phyloP scores from a whole-genome alignment of 1,140 invertebrate genomes.

The Gonioctena quinquepunctata region DNA sequence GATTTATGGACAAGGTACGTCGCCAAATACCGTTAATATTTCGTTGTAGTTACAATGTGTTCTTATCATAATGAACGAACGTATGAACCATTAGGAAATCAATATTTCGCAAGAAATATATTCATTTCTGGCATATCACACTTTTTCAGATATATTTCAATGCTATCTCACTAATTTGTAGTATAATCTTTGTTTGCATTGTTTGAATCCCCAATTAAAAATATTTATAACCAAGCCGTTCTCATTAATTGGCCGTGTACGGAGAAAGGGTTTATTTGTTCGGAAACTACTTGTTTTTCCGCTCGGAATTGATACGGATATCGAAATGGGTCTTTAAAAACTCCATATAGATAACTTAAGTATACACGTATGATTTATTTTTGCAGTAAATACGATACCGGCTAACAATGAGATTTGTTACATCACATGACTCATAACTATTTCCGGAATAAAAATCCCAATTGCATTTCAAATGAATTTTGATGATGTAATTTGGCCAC shows the following conservation, averaged over 20 bases:
- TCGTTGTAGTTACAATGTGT: background rate
- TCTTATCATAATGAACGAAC: background rate
- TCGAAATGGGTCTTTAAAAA: background rate
- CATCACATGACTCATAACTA: too few relatives aligned
- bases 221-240: constrained; percentile 1
- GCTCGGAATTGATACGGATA: background rate
- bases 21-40: too few relatives aligned
- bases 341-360: background rate
- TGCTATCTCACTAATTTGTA: constrained; percentile 10
- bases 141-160: background rate
- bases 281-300: background rate
- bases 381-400: too few relatives aligned
- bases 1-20: too few relatives aligned
- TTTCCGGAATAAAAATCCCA: too few relatives aligned
- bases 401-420: too few relatives aligned
- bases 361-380: too few relatives aligned
- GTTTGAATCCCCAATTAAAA: constrained; percentile 11
- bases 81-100: background rate
- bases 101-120: background rate
- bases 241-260: background rate
- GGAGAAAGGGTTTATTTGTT: constrained; percentile 3
- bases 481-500: too few relatives aligned
- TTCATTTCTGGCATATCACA: background rate
- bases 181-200: constrained; percentile 6
- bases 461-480: too few relatives aligned